Conservation (phyloP, 2,888 invertebrate species). For the Metacarcinus magister region DNA sequence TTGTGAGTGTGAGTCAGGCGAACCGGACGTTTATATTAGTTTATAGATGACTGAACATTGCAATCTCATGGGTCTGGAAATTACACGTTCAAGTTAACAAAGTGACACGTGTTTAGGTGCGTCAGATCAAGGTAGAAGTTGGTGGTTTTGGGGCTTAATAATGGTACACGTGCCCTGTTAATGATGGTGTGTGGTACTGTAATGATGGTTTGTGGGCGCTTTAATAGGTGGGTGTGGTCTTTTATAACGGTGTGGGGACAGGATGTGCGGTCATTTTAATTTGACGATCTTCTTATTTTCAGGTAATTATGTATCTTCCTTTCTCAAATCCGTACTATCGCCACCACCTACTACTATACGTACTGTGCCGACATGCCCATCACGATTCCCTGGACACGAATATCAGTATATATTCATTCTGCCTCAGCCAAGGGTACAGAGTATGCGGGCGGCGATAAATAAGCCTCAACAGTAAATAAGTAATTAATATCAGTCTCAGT, state of each 20-base stretch:
- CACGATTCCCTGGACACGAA: too few relatives aligned
- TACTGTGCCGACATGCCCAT: too few relatives aligned
- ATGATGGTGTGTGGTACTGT: constrained; percentile 6
- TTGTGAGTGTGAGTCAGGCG: neutral
- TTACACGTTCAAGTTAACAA: neutral
- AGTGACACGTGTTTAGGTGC: neutral
- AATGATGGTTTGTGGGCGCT: neutral
- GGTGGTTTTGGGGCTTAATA: neutral
- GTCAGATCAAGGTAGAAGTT: neutral
- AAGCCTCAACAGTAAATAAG: neutral
- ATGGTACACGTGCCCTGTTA: constrained; percentile 32
- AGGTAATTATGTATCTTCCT: neutral
- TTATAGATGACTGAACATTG: neutral
- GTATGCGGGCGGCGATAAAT: too few relatives aligned
- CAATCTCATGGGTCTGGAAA: constrained; percentile 4
- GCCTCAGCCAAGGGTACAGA: too few relatives aligned
- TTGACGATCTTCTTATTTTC: neutral
- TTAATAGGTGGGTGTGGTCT: constrained; percentile 32
- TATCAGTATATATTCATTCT: too few relatives aligned
- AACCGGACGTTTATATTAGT: neutral
- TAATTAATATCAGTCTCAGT: neutral
- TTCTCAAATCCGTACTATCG: neutral
- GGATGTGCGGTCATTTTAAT: constrained; percentile 10
- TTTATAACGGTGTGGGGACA: neutral
- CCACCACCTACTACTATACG: too few relatives aligned